Evolutionary conservation across 2,113 vertebrate species (phyloP), one percentile per base, ranked within the genome.

Genomic region (Oryzias melastigma): DNA sequence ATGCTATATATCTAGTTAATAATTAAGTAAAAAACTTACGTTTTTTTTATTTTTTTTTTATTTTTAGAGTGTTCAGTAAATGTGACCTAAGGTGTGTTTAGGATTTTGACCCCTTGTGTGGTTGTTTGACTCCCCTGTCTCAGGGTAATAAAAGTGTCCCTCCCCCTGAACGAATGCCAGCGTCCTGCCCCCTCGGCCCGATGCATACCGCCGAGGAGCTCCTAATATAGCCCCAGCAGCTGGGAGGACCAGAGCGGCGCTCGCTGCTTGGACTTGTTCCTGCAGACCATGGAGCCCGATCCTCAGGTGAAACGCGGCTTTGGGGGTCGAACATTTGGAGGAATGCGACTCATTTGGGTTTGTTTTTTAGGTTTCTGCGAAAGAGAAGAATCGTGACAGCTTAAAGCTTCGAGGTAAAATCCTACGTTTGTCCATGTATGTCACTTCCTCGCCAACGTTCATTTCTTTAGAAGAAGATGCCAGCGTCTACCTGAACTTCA

Each of bases 401-500:
- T 27, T 27, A 5, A 27, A 27, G 25, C 5, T 1, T 27, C 25
- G 4, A 27, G 35, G 35, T 35, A 35, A 29, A 35, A 12, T 35
- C 12, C 35, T 35, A 12, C 35, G 35, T 12, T 69, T 17, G 35
- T 17, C 59, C 20, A 7, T 7, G 14, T 12, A 41, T 12, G 47
- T 24, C 5, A 19, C 14, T 13, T 46, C 7, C 27, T 13, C 41
- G 27, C 22, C 19, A 51, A 25, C 8, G 8, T 10, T 35, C 8
- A 12, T 12, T 35, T 35, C 35, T 35, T 22, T 8, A 35, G 35
- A 35, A 35, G 29, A 35, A 12, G 35, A 95, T 1, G 87, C 91
- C 0, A 88, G 92, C 6, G 68, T 93, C 60, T 98, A 98, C 81
- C 94, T 96, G 93, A 90, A 92, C 56, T 98, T 99, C 87, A 94